Percentiles rank a stretch among this genome's conserved stretches.
phyloP scores from a whole-genome alignment of 2,888 invertebrate species.

The Ceraclea dissimilis region DNA sequence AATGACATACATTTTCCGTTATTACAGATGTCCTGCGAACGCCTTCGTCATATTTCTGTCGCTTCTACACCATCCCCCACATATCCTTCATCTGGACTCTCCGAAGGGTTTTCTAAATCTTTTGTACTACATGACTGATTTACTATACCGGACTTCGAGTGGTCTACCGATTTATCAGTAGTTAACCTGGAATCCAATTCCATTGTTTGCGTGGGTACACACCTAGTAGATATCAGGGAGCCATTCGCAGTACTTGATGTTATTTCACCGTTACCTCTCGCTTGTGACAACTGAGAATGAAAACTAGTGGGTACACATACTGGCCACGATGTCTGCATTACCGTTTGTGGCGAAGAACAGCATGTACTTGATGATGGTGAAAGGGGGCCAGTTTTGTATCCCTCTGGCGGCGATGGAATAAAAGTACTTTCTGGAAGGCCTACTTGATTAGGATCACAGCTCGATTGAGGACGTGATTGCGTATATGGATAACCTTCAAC shows the following conservation, averaged over 20 bases:
- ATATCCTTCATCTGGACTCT: constrained; percentile 83
- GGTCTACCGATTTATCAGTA: constrained; percentile 35
- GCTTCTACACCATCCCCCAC: constrained; percentile 66
- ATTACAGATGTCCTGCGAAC: constrained; percentile 34
- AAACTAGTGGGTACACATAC: constrained; percentile 45
- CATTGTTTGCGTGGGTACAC: constrained; percentile 55
- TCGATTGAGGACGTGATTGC: constrained; percentile 43
- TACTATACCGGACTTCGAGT: constrained; percentile 39
- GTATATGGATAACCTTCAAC: constrained; percentile 72
- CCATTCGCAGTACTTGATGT: constrained; percentile 22
- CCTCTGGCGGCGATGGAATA: constrained; percentile 62
- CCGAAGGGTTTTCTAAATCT: constrained; percentile 53
- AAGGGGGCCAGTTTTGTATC: constrained; percentile 55
- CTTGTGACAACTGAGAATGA: constrained; percentile 30
- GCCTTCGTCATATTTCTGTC: constrained; percentile 61
- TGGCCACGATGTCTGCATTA: constrained; percentile 43
- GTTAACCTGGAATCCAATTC: constrained; percentile 41
- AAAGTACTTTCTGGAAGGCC: constrained; percentile 49
- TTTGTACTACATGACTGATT: constrained; percentile 45
- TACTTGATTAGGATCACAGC: constrained; percentile 34
- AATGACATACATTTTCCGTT: constrained; percentile 8
- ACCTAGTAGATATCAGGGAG: constrained; percentile 44
- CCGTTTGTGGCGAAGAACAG: constrained; percentile 42
- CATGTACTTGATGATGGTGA: constrained; percentile 47
- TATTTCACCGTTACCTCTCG: constrained; percentile 22